Base-by-base conservation (phyloP, 2,797 vertebrate genomes). In the Lophius americanus region DNA sequence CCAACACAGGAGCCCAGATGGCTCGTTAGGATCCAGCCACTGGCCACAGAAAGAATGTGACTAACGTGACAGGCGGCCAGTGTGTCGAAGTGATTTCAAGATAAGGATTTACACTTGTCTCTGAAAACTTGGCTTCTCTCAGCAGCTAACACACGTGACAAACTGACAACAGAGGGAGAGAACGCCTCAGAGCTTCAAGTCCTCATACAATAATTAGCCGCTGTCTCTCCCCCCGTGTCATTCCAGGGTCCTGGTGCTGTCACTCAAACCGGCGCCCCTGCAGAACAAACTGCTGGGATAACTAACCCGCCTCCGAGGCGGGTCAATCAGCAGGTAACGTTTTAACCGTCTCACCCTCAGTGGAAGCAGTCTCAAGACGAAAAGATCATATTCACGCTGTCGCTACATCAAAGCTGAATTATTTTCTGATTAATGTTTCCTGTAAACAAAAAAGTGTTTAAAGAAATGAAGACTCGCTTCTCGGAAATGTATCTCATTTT, bases 21-120 rank as follows among this genome's bases (percentile, higher is more conserved):
- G 82, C 78, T 83, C 76, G 83, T 82, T 83, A 87, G 67, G 35
- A 58, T 65, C 3, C 67, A 73, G 80, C 71, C 64, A 47, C 65
- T 59, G 68, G 78, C 73, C 37, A 46, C 47, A 23, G 2, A 23
- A 6, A 41, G 39, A 9, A 67, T 68, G 72, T 39, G 69, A 46
- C 14, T 51, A 77, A 73, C 33, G 60, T 72, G 76, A 84, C 73
- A 60, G 41, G 71, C 71, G 58, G 58, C 66, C 78, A 51, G 61
- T 0, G 8, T 2, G 4, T 68, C 37, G 52, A 81, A 52, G 70
- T 48, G 6, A 46, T 36, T 68, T 76, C 75, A 70, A 23, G 55
- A 51, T 68, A 68, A 75, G 39, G 39, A 9, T 41, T 41, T 41
- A 6, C 39, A 23, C 65, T 64, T 12, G 11, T 4, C 0, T 8